These are phyloP conservation scores for Clitarchus hookeri DNA, from an alignment of 2,888 invertebrate genomes.

Conservation along the genomic window DNA sequence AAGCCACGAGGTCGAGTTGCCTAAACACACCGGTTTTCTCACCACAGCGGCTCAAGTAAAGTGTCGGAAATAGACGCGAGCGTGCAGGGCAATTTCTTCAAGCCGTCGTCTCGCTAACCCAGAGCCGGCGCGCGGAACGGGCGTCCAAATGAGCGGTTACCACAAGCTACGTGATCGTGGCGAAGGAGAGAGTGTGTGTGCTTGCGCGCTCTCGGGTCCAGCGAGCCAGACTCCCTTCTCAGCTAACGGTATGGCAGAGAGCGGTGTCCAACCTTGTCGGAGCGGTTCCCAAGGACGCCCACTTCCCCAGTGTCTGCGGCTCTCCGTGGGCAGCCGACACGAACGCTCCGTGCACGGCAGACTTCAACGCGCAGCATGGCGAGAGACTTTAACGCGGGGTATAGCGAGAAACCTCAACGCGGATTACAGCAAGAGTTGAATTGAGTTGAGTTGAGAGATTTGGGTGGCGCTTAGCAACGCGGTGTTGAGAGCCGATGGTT, in stretches of 20 bases:
- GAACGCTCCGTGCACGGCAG: too few relatives aligned
- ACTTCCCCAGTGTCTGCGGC: not conserved
- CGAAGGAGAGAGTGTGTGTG: not conserved
- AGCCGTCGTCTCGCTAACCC: not conserved
- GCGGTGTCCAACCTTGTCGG: not conserved
- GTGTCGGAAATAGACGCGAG: too few relatives aligned
- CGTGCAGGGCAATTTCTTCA: too few relatives aligned
- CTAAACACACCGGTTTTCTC: too few relatives aligned
- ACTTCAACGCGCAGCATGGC: too few relatives aligned
- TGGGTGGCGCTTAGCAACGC: too few relatives aligned
- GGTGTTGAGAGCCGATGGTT: not conserved
- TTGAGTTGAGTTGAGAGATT: too few relatives aligned
- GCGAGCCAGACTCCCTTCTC: not conserved
- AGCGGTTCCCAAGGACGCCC: constrained; percentile 14
- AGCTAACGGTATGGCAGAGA: not conserved
- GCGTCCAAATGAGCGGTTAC: not conserved
- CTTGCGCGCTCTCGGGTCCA: not conserved
- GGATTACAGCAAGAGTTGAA: too few relatives aligned
- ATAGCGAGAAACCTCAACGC: too few relatives aligned
- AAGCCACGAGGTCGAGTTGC: too few relatives aligned
- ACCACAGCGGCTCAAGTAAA: too few relatives aligned
- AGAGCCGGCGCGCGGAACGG: not conserved
- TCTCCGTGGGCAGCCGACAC: not conserved
- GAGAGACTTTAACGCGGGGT: too few relatives aligned
- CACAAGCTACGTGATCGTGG: not conserved